Evolutionary conservation across 2,888 invertebrate genomes (phyloP).

Genomic region (Schizaphis graminum): DNA sequence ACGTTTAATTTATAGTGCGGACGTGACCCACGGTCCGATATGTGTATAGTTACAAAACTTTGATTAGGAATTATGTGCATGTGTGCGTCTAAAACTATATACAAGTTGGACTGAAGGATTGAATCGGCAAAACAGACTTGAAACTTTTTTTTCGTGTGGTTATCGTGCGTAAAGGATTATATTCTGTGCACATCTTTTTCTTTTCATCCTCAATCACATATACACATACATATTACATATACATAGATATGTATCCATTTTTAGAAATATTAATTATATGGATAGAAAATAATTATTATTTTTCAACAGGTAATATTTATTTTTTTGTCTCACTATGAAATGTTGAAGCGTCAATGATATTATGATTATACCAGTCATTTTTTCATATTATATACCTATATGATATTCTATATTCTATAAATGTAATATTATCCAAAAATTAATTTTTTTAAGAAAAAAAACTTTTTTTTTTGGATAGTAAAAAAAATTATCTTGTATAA

Average conservation of each 20-base stretch:
- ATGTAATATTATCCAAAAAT: background rate
- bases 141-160: conserved; percentile 19
- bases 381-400: background rate
- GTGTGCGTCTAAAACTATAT: background rate
- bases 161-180: conserved; percentile 10
- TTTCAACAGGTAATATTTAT: background rate
- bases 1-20: conserved; percentile 59
- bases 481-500: background rate
- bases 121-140: background rate
- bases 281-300: background rate
- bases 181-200: background rate
- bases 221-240: background rate
- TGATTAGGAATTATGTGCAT: conserved; percentile 57
- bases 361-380: background rate
- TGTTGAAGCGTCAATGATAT: background rate
- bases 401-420: background rate
- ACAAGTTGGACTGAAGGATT: background rate
- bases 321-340: background rate
- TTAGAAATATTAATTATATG: background rate
- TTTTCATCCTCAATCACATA: background rate
- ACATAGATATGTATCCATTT: background rate
- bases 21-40: conserved; percentile 51
- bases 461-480: background rate
- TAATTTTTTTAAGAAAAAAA: background rate
- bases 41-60: conserved; percentile 58